Conservation (phyloP, 1,140 invertebrate species). For the Ips typographus region DNA sequence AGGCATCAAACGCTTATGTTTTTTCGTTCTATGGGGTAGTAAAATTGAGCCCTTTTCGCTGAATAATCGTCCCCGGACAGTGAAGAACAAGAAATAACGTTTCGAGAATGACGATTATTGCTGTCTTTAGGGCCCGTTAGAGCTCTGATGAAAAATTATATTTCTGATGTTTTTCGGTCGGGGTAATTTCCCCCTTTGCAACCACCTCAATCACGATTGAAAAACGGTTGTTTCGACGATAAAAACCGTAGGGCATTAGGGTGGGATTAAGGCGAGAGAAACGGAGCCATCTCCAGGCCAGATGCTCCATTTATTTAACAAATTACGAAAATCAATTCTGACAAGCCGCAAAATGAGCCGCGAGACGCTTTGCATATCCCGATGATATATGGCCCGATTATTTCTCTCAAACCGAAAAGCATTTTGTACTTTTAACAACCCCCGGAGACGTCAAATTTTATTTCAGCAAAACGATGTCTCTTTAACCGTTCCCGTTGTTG, state of each 20-base stretch:
- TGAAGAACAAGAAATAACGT: neutral
- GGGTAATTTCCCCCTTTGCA: no score
- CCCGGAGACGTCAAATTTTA: constrained; percentile 24
- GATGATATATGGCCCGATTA: constrained; percentile 18
- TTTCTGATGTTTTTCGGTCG: neutral
- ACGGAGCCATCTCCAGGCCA: constrained; percentile 15
- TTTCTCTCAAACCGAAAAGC: constrained; percentile 14
- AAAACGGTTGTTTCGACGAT: neutral
- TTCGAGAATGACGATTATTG: constrained; percentile 12
- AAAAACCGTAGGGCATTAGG: constrained; percentile 1
- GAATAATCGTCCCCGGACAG: constrained; percentile 14
- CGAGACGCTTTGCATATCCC: constrained; percentile 26
- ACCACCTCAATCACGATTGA: neutral
- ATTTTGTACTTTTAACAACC: constrained; percentile 28
- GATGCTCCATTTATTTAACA: constrained; percentile 37
- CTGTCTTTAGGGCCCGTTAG: constrained; percentile 15
- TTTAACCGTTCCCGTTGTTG: no score
- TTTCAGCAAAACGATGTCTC: constrained; percentile 4
- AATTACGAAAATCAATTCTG: constrained; percentile 38
- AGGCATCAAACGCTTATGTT: constrained; percentile 22
- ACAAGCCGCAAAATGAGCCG: constrained; percentile 35
- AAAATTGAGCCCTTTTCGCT: constrained; percentile 20
- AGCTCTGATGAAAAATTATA: constrained; percentile 17
- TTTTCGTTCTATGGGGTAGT: constrained; percentile 16
- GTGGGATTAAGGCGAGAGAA: constrained; percentile 11